Evolutionary conservation across 2,113 vertebrate genomes (phyloP).

Genomic region (Vicugna pacos): DNA sequence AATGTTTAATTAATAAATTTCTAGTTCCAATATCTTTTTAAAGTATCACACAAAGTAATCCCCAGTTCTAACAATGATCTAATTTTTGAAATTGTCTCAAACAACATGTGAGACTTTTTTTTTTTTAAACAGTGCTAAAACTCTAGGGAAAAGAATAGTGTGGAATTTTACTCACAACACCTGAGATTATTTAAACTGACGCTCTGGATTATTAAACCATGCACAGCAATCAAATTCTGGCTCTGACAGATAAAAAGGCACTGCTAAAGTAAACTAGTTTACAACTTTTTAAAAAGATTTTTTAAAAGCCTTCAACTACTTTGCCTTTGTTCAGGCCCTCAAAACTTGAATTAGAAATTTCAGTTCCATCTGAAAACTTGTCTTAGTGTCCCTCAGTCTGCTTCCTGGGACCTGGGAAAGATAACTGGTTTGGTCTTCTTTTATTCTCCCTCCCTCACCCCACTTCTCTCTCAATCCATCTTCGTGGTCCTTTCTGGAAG

Average conservation of each 20-base stretch:
- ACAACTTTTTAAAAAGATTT: not conserved
- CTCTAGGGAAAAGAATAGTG: not conserved
- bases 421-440: not conserved
- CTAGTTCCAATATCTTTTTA: not conserved
- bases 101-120: not conserved
- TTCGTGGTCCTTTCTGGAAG: slow-evolving; percentile 20
- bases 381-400: not conserved
- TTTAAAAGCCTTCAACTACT: slow-evolving; percentile 15
- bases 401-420: not conserved
- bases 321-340: slow-evolving; percentile 26
- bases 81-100: slow-evolving; percentile 55
- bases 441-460: not conserved
- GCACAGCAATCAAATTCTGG: not conserved
- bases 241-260: not conserved
- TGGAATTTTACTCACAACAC: slow-evolving; percentile 39
- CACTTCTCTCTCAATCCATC: not conserved
- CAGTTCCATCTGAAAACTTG: not conserved
- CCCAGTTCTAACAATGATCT: not conserved
- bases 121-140: not conserved
- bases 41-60: slow-evolving; percentile 9
- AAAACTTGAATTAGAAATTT: slow-evolving; percentile 48
- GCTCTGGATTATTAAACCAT: slow-evolving; percentile 9
- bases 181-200: slow-evolving; percentile 5
- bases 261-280: not conserved
- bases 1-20: not conserved